Conservation (phyloP, 2,113 vertebrate genomes). For the Heterotis niloticus region DNA sequence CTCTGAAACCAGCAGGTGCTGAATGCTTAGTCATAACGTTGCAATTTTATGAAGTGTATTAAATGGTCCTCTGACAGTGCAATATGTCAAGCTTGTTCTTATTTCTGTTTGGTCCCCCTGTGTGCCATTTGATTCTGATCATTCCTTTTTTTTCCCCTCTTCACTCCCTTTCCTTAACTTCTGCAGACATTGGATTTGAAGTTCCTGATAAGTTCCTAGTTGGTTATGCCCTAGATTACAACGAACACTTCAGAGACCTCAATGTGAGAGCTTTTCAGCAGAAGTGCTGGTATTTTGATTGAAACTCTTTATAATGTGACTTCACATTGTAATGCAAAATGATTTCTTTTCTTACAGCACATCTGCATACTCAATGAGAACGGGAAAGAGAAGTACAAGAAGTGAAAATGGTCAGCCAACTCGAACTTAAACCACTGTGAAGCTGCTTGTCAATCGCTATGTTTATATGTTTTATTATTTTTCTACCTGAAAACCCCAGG, state of each 20-base stretch:
- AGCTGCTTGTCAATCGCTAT: slow-evolving; percentile 36
- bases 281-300: too few relatives aligned
- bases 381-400: slow-evolving; percentile 70
- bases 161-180: background rate
- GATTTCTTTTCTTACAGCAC: slow-evolving; percentile 49
- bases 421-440: slow-evolving; percentile 63
- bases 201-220: slow-evolving; percentile 74
- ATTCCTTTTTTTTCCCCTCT: too few relatives aligned
- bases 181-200: slow-evolving; percentile 72
- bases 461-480: slow-evolving; percentile 51
- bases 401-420: slow-evolving; percentile 47
- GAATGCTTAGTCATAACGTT: background rate
- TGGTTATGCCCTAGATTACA: slow-evolving; percentile 75
- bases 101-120: too few relatives aligned
- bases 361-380: slow-evolving; percentile 67
- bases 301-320: too few relatives aligned
- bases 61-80: too few relatives aligned
- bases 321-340: too few relatives aligned
- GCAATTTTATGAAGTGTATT: too few relatives aligned
- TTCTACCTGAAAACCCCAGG: slow-evolving; percentile 30
- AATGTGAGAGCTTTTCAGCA: slow-evolving; percentile 56
- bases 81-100: too few relatives aligned
- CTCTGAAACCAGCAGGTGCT: background rate
- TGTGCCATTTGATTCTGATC: too few relatives aligned
- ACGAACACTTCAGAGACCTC: slow-evolving; percentile 76